A percentile compares a stretch with the other conserved stretches of the same genome.
Conservation (phyloP, 2,888 invertebrate species). For the Trichopria drosophilae region DNA sequence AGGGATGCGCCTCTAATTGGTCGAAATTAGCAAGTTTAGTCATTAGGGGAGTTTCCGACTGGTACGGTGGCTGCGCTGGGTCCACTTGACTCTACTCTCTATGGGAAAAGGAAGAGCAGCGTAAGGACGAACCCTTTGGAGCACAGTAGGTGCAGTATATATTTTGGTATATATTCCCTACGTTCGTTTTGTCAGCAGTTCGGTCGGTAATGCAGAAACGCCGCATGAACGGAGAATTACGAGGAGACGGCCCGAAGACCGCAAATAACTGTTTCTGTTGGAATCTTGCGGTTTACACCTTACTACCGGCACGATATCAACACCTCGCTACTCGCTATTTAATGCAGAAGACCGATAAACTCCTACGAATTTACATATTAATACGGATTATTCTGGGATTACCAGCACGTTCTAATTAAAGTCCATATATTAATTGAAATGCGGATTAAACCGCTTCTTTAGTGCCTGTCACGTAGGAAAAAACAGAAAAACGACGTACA, state of each 20-base stretch:
- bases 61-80: conserved; percentile 47
- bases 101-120: conserved; percentile 48
- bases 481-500: no score
- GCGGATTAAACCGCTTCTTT: no score
- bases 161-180: no score
- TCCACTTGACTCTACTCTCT: conserved; percentile 54
- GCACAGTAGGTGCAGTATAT: no score
- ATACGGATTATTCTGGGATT: no score
- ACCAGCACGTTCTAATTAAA: no score
- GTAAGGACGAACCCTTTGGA: conserved; percentile 30
- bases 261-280: conserved; percentile 54
- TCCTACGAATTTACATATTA: no score
- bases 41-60: conserved; percentile 57
- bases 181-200: conserved; percentile 3
- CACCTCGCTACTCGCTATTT: no score
- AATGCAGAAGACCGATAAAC: no score
- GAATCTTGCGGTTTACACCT: conserved; percentile 53
- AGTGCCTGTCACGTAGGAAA: no score
- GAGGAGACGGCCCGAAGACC: conserved; percentile 45
- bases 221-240: conserved; percentile 3
- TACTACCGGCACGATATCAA: conserved; percentile 45
- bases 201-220: conserved; percentile 12
- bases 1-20: conserved; percentile 53
- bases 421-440: no score
- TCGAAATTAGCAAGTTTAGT: conserved; percentile 59